Evolutionary conservation across 2,797 vertebrate species (phyloP).

Genomic region (Salarias fasciatus): DNA sequence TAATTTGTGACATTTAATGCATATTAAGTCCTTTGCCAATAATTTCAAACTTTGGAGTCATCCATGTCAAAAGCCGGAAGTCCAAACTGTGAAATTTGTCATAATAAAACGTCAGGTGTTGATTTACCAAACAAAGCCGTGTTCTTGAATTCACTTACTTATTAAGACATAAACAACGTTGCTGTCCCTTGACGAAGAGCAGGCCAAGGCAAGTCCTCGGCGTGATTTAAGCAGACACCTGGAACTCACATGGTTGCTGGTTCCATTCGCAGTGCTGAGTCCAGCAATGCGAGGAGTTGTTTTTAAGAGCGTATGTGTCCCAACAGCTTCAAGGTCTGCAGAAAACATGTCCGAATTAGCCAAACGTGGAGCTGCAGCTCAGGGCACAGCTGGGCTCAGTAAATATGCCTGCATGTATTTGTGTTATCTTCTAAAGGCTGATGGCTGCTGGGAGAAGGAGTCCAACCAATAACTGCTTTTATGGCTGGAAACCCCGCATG

Average conservation of each 20-base stretch:
- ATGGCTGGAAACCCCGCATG: constrained; percentile 57
- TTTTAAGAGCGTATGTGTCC: constrained; percentile 19
- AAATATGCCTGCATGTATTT: constrained; percentile 50
- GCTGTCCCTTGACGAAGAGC: constrained; percentile 1
- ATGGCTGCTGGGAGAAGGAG: constrained; percentile 41
- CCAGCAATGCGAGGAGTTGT: constrained; percentile 15
- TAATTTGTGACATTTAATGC: too few species aligned
- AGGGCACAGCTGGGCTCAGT: constrained; percentile 36
- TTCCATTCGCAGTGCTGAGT: constrained; percentile 18
- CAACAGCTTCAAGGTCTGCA: constrained; percentile 16
- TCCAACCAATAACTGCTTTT: constrained; percentile 46
- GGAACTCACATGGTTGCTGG: constrained; percentile 36
- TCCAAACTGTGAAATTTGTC: constrained; percentile 13
- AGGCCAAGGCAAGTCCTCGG: constrained; percentile 33
- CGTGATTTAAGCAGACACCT: constrained; percentile 36
- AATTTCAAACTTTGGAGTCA: too few species aligned
- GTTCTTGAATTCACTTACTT: constrained; percentile 21
- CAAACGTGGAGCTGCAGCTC: constrained; percentile 17
- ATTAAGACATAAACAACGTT: constrained; percentile 26
- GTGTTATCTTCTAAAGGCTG: constrained; percentile 42
- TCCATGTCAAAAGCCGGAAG: not conserved
- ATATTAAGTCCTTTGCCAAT: too few species aligned
- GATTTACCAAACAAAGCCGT: constrained; percentile 20
- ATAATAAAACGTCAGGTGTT: constrained; percentile 3
- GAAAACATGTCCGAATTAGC: constrained; percentile 28